These are phyloP conservation scores for Marcusenius ussheri DNA, from an alignment of 2,113 vertebrate species.

Conservation along the genomic window DNA sequence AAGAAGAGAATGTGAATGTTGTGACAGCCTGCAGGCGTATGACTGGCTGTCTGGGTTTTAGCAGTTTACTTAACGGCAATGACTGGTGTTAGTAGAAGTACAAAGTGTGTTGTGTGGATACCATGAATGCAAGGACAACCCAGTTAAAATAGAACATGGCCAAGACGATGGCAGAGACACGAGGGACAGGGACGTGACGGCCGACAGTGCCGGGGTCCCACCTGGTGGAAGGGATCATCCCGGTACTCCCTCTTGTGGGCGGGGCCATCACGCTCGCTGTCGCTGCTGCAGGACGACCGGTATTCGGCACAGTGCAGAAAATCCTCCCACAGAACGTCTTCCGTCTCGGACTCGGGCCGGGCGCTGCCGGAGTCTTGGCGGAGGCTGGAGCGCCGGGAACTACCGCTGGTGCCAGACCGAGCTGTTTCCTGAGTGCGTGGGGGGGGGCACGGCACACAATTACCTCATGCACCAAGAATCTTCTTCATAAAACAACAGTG, in stretches of 20 bases:
- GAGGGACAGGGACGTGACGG: neutral
- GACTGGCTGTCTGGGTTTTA: neutral
- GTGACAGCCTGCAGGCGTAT: neutral
- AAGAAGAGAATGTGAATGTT: neutral
- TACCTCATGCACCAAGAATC: neutral
- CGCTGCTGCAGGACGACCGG: constrained; percentile 84
- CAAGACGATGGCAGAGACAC: neutral
- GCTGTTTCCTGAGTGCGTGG: constrained; percentile 69
- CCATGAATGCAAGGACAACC: neutral
- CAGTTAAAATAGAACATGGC: neutral
- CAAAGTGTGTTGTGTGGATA: neutral
- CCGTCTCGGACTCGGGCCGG: constrained; percentile 88
- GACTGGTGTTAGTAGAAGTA: neutral
- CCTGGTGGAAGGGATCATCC: constrained; percentile 97
- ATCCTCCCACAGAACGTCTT: constrained; percentile 95
- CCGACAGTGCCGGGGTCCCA: constrained; percentile 36
- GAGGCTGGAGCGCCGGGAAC: constrained; percentile 88
- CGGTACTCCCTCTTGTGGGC: constrained; percentile 85
- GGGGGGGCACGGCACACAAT: neutral
- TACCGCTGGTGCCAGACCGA: constrained; percentile 90
- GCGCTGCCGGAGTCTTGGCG: constrained; percentile 90
- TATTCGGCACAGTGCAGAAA: constrained; percentile 92
- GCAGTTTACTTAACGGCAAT: neutral
- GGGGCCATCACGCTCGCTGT: constrained; percentile 84
- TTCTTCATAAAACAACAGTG: neutral